phyloP scores from a whole-genome alignment of 2,113 vertebrate genomes.

The Hemiscyllium ocellatum region DNA sequence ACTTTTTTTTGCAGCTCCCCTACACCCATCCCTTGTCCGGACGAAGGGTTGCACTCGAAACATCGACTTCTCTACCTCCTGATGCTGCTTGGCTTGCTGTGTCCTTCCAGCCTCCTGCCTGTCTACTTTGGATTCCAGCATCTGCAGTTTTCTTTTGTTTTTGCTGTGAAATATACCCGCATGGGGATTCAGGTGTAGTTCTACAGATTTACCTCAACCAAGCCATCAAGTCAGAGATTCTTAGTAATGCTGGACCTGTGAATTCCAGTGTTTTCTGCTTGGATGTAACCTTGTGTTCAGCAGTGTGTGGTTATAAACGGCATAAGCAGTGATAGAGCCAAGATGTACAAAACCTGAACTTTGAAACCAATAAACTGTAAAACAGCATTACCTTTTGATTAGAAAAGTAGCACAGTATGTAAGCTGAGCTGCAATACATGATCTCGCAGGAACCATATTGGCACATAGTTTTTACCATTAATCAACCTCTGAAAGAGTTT shows the following conservation, averaged over 20 bases:
- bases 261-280: neutral
- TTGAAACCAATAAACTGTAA: neutral
- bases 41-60: too few species aligned
- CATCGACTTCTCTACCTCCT: too few species aligned
- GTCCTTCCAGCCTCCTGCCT: too few species aligned
- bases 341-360: neutral
- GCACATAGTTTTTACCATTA: neutral
- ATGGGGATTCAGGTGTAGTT: neutral
- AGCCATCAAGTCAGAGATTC: neutral
- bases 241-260: neutral
- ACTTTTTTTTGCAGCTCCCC: too few species aligned
- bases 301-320: neutral
- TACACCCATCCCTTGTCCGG: too few species aligned
- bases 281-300: neutral
- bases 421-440: neutral
- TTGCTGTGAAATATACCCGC: neutral
- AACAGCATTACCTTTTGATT: neutral
- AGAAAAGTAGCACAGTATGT: neutral
- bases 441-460: neutral
- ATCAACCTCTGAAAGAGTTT: too few species aligned
- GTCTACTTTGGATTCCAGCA: too few species aligned
- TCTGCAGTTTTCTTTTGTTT: too few species aligned
- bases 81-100: too few species aligned
- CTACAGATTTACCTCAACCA: neutral
- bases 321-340: neutral